These are phyloP conservation scores for Dasypus novemcinctus DNA, from an alignment of 2,113 vertebrate genomes.

Conservation along the genomic window DNA sequence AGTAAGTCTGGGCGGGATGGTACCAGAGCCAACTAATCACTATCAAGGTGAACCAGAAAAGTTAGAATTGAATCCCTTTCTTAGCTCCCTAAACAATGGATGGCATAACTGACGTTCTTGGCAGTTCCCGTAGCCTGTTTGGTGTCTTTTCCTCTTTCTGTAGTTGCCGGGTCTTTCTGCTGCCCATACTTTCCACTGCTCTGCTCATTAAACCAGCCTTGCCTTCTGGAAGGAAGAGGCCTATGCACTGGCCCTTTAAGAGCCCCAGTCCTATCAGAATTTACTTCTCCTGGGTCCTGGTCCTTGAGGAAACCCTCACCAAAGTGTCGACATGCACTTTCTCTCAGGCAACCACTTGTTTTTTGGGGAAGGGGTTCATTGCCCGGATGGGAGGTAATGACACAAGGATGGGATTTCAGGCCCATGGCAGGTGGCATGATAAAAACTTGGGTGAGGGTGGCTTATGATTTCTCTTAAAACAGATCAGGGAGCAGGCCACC, in stretches of 20 bases:
- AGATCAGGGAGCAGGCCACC: neutral
- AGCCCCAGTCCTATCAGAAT: neutral
- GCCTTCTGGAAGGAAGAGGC: neutral
- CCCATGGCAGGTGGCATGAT: neutral
- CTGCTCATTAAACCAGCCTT: neutral
- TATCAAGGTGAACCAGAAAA: neutral
- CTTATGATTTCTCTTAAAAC: slow-evolving; percentile 33
- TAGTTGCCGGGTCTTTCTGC: neutral
- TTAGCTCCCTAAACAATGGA: neutral
- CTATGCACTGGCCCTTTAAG: neutral
- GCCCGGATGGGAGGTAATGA: neutral
- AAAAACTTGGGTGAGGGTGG: neutral
- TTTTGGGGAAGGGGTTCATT: neutral
- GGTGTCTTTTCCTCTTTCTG: neutral
- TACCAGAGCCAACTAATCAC: neutral
- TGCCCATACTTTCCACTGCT: neutral
- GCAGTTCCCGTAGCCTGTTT: neutral
- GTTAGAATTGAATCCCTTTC: neutral
- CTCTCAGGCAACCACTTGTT: neutral
- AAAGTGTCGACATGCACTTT: neutral
- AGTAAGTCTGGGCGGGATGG: neutral
- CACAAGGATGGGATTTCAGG: neutral
- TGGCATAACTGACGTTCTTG: neutral
- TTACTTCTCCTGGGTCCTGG: neutral
- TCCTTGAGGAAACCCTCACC: neutral